Conservation (phyloP, 1,140 invertebrate species). For the Meloidogyne exigua region DNA sequence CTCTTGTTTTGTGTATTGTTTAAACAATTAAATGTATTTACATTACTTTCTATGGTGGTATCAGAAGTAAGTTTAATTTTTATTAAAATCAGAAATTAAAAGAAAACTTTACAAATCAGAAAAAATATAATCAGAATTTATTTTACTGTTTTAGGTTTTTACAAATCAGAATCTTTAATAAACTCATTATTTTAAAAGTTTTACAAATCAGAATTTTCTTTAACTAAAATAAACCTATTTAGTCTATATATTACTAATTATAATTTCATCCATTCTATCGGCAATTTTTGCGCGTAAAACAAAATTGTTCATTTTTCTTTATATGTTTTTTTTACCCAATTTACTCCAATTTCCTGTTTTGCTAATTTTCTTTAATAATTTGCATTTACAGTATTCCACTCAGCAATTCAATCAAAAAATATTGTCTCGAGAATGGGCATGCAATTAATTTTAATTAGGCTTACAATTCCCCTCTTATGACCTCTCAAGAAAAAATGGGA, state of each 20-base stretch:
- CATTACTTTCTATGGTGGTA: too few relatives aligned
- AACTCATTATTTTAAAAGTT: too few relatives aligned
- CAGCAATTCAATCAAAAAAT: background rate
- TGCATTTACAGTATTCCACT: background rate
- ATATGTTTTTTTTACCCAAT: background rate
- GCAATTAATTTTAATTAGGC: conserved; percentile 2
- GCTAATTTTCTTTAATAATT: background rate
- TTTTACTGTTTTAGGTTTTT: too few relatives aligned
- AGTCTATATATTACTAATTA: background rate
- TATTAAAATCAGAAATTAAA: too few relatives aligned
- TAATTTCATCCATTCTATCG: background rate
- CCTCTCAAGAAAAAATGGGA: background rate
- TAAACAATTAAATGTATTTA: background rate
- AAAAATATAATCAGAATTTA: too few relatives aligned
- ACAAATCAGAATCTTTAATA: too few relatives aligned
- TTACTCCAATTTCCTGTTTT: background rate
- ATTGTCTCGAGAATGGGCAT: background rate
- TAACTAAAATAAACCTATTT: too few relatives aligned
- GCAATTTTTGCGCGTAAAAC: background rate
- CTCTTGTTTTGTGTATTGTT: background rate
- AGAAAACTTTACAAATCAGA: too few relatives aligned
- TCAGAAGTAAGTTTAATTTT: too few relatives aligned
- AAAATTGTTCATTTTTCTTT: background rate
- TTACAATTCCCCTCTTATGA: background rate
- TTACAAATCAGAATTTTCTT: too few relatives aligned